Conservation (phyloP, 2,888 invertebrate genomes). For the Drosophila anceps region DNA sequence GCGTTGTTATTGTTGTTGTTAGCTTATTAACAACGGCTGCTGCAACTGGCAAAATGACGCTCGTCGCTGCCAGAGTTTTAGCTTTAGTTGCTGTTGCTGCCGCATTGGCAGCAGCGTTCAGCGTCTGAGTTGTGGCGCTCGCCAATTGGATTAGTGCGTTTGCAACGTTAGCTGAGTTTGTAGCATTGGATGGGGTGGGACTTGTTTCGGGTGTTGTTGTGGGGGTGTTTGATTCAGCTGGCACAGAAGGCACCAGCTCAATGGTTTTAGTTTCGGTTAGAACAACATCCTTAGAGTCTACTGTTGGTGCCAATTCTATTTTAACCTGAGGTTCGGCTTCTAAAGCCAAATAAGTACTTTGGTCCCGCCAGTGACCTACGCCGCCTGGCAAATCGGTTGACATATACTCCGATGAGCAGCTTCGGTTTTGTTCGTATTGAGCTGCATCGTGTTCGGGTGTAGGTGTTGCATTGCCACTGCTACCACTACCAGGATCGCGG, state of each 20-base stretch:
- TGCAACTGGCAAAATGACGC: slow-evolving; percentile 71
- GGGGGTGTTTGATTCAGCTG: slow-evolving; percentile 29
- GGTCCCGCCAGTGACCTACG: slow-evolving; percentile 92
- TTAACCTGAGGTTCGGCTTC: slow-evolving; percentile 85
- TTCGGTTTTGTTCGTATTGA: slow-evolving; percentile 66
- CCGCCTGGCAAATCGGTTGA: slow-evolving; percentile 92
- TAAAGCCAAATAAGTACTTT: slow-evolving; percentile 90
- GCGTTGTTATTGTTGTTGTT: slow-evolving; percentile 34
- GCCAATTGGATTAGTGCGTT: slow-evolving; percentile 83
- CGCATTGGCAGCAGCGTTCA: slow-evolving; percentile 74
- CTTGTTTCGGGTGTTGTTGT: slow-evolving; percentile 50
- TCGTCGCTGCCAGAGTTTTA: slow-evolving; percentile 71
- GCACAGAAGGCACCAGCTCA: slow-evolving; percentile 48
- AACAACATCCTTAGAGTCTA: slow-evolving; percentile 43
- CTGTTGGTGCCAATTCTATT: slow-evolving; percentile 53
- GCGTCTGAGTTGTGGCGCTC: slow-evolving; percentile 81
- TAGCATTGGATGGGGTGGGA: slow-evolving; percentile 45
- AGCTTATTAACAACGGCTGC: slow-evolving; percentile 66
- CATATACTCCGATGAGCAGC: slow-evolving; percentile 88
- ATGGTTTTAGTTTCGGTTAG: slow-evolving; percentile 67
- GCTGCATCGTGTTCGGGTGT: slow-evolving; percentile 71
- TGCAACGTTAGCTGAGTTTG: slow-evolving; percentile 72
- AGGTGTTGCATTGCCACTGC: slow-evolving; percentile 86
- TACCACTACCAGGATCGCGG: slow-evolving; percentile 88
- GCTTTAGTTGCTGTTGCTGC: slow-evolving; percentile 68